Evolutionary conservation across 2,797 vertebrate species (phyloP).

Genomic region (Falco biarmicus): DNA sequence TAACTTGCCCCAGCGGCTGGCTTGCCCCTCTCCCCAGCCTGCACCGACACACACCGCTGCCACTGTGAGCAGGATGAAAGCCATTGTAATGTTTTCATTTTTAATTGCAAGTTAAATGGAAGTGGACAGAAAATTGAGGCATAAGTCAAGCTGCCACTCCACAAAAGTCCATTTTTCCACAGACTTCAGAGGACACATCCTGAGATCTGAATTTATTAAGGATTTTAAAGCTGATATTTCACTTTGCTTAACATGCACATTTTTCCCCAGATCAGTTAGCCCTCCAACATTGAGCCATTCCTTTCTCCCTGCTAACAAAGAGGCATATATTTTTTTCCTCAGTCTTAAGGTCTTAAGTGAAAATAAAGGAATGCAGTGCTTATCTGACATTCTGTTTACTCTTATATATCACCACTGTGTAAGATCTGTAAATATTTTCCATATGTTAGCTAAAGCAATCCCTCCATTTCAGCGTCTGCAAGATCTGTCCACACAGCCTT

Average conservation of each 20-base stretch:
- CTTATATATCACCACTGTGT: conserved; percentile 17
- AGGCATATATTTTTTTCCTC: not conserved
- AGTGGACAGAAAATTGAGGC: not conserved
- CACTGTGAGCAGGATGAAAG: fast-evolving
- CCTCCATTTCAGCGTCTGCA: conserved; percentile 1
- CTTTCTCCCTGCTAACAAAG: not conserved
- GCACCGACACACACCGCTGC: no score
- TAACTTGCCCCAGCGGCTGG: no score
- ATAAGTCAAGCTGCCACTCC: not conserved
- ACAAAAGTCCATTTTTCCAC: not conserved
- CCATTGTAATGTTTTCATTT: not conserved
- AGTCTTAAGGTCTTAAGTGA: not conserved
- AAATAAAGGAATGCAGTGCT: conserved; percentile 54
- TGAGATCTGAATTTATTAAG: not conserved
- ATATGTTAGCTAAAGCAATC: conserved; percentile 47
- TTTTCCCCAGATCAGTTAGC: conserved; percentile 1
- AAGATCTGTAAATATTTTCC: conserved; percentile 53
- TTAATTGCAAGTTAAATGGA: not conserved
- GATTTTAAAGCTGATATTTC: not conserved
- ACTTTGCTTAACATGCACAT: not conserved
- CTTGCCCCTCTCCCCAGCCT: not conserved
- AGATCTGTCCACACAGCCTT: not conserved
- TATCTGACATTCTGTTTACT: conserved; percentile 60
- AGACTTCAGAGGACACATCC: not conserved
- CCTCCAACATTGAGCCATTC: not conserved